Percentiles rank a stretch among this genome's conserved stretches.
phyloP scores from a whole-genome alignment of 92 coral and sea anemone species.

The Phenganax marumi region DNA sequence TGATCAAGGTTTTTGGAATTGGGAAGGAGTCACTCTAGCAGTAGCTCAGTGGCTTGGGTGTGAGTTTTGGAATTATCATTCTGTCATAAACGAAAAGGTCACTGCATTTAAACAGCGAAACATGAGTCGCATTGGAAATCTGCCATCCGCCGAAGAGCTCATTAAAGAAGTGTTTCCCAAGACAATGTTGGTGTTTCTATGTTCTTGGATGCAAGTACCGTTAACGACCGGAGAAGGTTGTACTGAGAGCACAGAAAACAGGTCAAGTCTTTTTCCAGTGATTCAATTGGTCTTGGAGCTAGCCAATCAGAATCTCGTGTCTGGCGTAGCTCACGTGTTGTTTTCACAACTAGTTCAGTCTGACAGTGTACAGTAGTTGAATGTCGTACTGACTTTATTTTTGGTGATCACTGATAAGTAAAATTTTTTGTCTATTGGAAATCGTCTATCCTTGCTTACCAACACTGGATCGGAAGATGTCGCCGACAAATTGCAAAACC shows the following conservation, averaged over 20 bases:
- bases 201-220: conserved; percentile 64
- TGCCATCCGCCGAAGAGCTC: conserved; percentile 69
- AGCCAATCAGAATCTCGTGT: conserved; percentile 77
- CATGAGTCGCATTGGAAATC: conserved; percentile 71
- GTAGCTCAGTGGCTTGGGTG: conserved; percentile 71
- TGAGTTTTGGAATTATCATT: conserved; percentile 61
- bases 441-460: neutral
- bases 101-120: conserved; percentile 72
- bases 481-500: no score
- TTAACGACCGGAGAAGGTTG: conserved; percentile 3
- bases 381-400: neutral
- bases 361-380: conserved; percentile 62
- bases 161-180: conserved; percentile 74
- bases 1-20: conserved; percentile 11
- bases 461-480: no score
- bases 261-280: conserved; percentile 53
- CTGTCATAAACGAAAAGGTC: conserved; percentile 59
- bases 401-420: no score
- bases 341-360: conserved; percentile 74
- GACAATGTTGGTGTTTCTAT: conserved; percentile 70
- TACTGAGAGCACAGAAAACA: neutral
- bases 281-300: conserved; percentile 82
- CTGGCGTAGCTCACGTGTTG: conserved; percentile 93
- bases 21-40: conserved; percentile 42
- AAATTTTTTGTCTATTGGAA: neutral